Evolutionary conservation across 2,113 vertebrate species (phyloP).

Genomic region (Etheostoma cragini): DNA sequence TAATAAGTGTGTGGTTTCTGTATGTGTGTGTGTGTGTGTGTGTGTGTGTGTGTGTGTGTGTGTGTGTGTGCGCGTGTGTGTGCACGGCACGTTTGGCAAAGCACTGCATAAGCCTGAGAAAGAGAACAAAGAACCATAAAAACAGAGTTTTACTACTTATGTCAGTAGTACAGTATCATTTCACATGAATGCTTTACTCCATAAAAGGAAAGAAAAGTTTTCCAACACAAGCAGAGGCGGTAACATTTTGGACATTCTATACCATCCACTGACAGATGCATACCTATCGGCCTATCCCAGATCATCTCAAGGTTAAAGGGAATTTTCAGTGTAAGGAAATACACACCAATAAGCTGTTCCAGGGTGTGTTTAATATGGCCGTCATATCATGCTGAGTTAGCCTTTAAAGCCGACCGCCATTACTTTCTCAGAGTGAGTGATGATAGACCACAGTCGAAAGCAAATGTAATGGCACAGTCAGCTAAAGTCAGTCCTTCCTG

Average conservation of each 20-base stretch:
- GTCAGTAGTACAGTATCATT: conserved; percentile 62
- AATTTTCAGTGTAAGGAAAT: conserved; percentile 53
- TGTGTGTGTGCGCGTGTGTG: conserved; percentile 6
- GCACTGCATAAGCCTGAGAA: conserved; percentile 49
- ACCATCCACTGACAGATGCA: conserved; percentile 56
- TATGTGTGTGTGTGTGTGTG: conserved; percentile 17
- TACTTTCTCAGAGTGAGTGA: conserved; percentile 60
- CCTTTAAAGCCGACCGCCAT: conserved; percentile 66
- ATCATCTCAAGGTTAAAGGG: conserved; percentile 66
- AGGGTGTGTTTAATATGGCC: conserved; percentile 66
- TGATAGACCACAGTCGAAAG: conserved; percentile 68
- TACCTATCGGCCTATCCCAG: conserved; percentile 48
- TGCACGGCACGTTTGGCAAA: conserved; percentile 27
- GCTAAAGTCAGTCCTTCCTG: conserved; percentile 63
- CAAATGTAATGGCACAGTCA: conserved; percentile 54
- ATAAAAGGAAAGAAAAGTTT: conserved; percentile 47
- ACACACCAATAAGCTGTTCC: conserved; percentile 37
- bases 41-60: conserved; percentile 19
- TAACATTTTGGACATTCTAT: conserved; percentile 37
- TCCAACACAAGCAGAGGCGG: conserved; percentile 61
- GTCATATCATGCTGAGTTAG: conserved; percentile 72
- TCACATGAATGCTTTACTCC: conserved; percentile 45
- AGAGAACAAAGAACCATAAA: conserved; percentile 57
- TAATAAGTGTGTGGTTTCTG: conserved; percentile 68
- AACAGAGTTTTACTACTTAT: conserved; percentile 56